Evolutionary conservation across 2,797 vertebrate genomes (phyloP).

Genomic region (Vipera ursinii): DNA sequence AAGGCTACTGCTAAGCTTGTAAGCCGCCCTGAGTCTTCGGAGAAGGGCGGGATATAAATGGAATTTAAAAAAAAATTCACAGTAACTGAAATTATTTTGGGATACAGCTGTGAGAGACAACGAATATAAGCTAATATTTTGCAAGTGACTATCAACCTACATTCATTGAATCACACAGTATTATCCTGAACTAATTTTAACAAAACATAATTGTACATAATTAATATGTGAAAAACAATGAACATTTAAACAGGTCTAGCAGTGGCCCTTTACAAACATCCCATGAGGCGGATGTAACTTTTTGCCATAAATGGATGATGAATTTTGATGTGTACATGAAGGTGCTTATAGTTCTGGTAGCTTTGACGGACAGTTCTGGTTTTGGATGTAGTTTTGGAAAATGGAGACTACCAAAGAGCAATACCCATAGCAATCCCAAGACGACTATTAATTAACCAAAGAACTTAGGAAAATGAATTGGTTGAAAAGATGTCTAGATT

Average conservation of each 20-base stretch:
- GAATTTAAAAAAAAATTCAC: too few relatives aligned
- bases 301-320: background rate
- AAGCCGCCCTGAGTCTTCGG: too few relatives aligned
- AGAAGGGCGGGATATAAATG: too few relatives aligned
- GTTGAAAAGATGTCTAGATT: background rate
- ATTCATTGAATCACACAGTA: background rate
- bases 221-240: background rate
- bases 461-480: background rate
- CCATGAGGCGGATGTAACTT: background rate
- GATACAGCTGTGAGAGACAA: background rate
- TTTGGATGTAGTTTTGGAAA: background rate
- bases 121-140: background rate
- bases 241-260: background rate
- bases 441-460: background rate
- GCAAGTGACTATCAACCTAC: background rate
- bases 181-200: background rate
- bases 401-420: background rate
- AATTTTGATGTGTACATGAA: background rate
- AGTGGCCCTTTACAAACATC: background rate
- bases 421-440: background rate
- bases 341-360: background rate
- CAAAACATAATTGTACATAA: background rate
- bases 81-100: background rate
- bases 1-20: too few relatives aligned
- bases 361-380: background rate